Evolutionary conservation across 2,888 invertebrate genomes (phyloP), one percentile per base, ranked within the genome.

Genomic region (Leptarthrus brevirostris): DNA sequence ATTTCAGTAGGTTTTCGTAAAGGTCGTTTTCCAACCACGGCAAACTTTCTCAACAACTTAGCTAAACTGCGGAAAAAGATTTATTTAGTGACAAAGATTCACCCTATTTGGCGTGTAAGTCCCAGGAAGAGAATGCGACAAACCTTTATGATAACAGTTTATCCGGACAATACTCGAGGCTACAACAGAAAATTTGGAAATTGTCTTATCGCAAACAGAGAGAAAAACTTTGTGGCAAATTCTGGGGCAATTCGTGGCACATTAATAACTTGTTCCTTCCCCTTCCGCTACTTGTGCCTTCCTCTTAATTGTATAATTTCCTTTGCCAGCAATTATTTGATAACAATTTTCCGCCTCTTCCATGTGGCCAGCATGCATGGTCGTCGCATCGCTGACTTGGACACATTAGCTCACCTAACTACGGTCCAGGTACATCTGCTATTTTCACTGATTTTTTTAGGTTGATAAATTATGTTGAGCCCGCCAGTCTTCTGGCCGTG

Each of bases 251-350:
- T 66, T 30, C 30, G 16, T 18, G 49, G 49, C 12, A 44, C 66
- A 66, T 66, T 66, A 44, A 66, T 66, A 66, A 66, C 49, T 24
- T 22, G n/a, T n/a, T n/a, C n/a, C n/a, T n/a, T 14, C 22, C 16
- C 66, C 66, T 66, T 66, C 47, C 66, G 66, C 66, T 36, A 49
- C 66, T 70, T 52, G 14, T 70, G 53, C 52, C 49, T 14, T 30
- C 34, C 49, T 52, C 54, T 40, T 84, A 83, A 84, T 84, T 84
- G 82, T 82, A 80, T 80, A 80, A 80, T 80, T 80, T 79, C 79
- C 78, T 78, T 79, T 79, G 81, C 81, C 82, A 81, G 81, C 83
- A 84, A 84, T 84, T 83, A 84, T 84, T 83, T 84, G 84, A 83
- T 84, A 84, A 83, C 79, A 80, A 79, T 79, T 81, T 79, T 78